Evolutionary conservation across 2,888 invertebrate genomes (phyloP), one percentile per base, ranked within the genome.

Genomic region (Zygaena filipendulae): DNA sequence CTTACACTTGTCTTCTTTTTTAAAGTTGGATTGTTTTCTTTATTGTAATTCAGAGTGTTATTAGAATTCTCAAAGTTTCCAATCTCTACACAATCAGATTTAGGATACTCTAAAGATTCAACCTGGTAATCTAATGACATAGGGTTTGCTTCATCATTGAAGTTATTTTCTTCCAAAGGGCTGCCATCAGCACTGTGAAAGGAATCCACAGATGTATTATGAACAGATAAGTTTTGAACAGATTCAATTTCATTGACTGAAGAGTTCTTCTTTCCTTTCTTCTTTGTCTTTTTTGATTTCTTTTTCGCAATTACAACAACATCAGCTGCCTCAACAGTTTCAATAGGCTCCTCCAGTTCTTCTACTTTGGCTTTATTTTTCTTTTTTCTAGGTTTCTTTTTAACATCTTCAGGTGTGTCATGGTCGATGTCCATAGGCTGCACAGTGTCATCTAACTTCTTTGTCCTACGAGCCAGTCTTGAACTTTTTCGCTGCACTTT

Each of bases 111-210:
- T n/a, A n/a, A n/a, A n/a, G n/a, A n/a, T n/a, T n/a, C n/a, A n/a
- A n/a, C n/a, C n/a, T n/a, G n/a, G n/a, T n/a, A n/a, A n/a, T n/a
- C n/a, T n/a, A n/a, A n/a, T n/a, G n/a, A n/a, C n/a, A n/a, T n/a
- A n/a, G n/a, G n/a, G n/a, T n/a, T n/a, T n/a, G n/a, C n/a, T n/a
- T n/a, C n/a, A n/a, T n/a, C n/a, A n/a, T n/a, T n/a, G n/a, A n/a
- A n/a, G n/a, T n/a, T n/a, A n/a, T n/a, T 19, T 19, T 21, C n/a
- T 3, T 34, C 34, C 0, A 25, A n/a, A 7, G 63, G 64, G 47
- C 70, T 74, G 58, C 61, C 64, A 3, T 63, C 60, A 61, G 72
- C 72, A 36, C 70, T 74, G 32, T 72, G 61, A 29, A 63, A 72
- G 9, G 74, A 72, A 14, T 72, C 71, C n/a, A 42, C 27, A 6